Percentiles rank a stretch among this genome's conserved stretches.
Conservation (phyloP, 2,113 vertebrate genomes). For the Phaetusa simplex region DNA sequence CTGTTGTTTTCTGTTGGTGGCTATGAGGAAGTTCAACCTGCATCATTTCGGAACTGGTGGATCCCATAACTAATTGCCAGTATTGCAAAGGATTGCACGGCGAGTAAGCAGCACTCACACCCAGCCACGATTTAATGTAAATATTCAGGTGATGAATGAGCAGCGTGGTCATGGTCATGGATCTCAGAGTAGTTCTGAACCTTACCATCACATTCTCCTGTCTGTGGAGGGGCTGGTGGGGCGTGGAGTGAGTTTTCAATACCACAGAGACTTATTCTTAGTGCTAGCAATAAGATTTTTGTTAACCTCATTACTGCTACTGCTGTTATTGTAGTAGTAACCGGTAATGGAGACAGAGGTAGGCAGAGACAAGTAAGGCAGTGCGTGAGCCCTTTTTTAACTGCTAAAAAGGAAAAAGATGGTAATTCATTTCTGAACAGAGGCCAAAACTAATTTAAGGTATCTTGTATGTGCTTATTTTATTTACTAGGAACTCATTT, state of each 20-base stretch:
- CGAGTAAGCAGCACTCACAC: background rate
- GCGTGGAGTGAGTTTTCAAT: background rate
- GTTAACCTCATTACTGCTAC: background rate
- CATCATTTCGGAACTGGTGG: background rate
- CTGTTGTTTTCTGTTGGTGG: background rate
- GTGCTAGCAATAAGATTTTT: background rate
- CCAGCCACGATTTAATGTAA: background rate
- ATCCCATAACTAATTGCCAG: constrained; percentile 12
- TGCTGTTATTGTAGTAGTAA: constrained; percentile 1
- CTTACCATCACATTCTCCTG: background rate
- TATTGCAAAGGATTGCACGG: constrained; percentile 1
- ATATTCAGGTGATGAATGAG: background rate
- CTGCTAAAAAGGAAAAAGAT: background rate
- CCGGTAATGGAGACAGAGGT: background rate
- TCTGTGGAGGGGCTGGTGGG: background rate
- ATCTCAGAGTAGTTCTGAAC: background rate
- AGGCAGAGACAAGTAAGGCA: background rate
- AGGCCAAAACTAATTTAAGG: background rate
- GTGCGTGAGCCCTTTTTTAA: background rate
- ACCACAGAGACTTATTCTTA: background rate
- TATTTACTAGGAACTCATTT: background rate
- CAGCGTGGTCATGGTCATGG: background rate
- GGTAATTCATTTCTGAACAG: background rate
- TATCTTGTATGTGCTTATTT: background rate
- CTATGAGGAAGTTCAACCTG: constrained; percentile 11